Conservation (phyloP, 2,797 vertebrate genomes). For the Neosalanx taihuensis region DNA sequence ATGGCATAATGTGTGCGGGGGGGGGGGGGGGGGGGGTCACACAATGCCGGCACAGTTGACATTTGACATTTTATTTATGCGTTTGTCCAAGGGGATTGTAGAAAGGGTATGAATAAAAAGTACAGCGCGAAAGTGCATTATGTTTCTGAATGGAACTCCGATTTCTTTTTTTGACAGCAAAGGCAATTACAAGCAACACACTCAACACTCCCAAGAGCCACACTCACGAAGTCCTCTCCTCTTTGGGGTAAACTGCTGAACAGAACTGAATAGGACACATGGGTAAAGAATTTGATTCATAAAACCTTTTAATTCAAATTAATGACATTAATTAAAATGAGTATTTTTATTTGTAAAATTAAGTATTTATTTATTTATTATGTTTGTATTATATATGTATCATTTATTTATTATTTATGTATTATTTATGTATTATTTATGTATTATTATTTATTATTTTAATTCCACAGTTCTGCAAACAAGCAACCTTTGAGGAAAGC, state of each 20-base stretch:
- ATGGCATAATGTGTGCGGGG: no score
- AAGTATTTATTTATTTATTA: no score
- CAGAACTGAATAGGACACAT: conserved; percentile 47
- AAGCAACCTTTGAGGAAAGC: conserved; percentile 61
- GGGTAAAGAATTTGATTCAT: conserved; percentile 62
- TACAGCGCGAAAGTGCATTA: neutral
- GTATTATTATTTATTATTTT: conserved; percentile 15
- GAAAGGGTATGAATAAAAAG: neutral
- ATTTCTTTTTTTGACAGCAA: neutral
- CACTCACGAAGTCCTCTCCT: conserved; percentile 36
- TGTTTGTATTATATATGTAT: no score
- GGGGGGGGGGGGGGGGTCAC: no score
- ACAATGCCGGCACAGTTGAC: no score
- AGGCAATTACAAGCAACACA: conserved; percentile 30
- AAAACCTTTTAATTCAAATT: conserved; percentile 61
- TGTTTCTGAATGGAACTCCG: neutral
- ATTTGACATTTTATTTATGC: no score
- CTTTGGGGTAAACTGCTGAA: conserved; percentile 46
- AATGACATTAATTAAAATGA: no score
- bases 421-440: no score
- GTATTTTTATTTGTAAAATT: no score
- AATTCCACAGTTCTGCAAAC: conserved; percentile 60
- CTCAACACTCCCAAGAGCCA: conserved; percentile 21
- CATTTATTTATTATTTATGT: no score
- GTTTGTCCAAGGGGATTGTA: no score